Evolutionary conservation across 2,113 vertebrate genomes (phyloP).

Genomic region (Fulmarus glacialis): DNA sequence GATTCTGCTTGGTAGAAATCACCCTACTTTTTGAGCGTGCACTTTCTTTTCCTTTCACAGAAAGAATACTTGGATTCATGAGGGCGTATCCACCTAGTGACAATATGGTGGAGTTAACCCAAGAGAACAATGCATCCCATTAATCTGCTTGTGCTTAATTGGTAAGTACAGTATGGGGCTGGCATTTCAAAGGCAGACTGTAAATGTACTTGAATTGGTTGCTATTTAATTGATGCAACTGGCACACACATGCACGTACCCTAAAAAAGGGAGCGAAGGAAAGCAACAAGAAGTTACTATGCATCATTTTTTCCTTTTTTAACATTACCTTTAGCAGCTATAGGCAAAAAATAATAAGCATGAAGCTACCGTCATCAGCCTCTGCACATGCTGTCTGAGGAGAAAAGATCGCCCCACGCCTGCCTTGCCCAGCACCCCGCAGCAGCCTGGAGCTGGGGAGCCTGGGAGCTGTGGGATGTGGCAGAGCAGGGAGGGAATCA

Average conservation of each 20-base stretch:
- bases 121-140: constrained; percentile 70
- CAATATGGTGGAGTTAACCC: constrained; percentile 63
- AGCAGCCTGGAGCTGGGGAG: background rate
- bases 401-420: background rate
- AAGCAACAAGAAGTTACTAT: constrained; percentile 21
- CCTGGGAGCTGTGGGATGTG: background rate
- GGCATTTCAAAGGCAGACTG: constrained; percentile 72
- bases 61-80: constrained; percentile 48
- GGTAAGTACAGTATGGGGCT: constrained; percentile 65
- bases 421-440: background rate
- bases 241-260: constrained; percentile 16
- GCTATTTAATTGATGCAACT: constrained; percentile 72
- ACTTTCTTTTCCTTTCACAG: constrained; percentile 53
- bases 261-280: background rate
- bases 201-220: constrained; percentile 71
- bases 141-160: constrained; percentile 73
- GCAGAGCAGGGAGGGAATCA: background rate
- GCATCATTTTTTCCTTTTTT: constrained; percentile 41
- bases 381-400: background rate
- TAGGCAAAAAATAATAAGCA: background rate
- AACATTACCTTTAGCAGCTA: background rate
- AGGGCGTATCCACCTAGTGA: constrained; percentile 47
- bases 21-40: background rate
- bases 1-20: constrained; percentile 54
- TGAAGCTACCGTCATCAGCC: background rate